Base-by-base conservation (phyloP, 2,113 vertebrate species). In the Serranochromis macrocephalus region DNA sequence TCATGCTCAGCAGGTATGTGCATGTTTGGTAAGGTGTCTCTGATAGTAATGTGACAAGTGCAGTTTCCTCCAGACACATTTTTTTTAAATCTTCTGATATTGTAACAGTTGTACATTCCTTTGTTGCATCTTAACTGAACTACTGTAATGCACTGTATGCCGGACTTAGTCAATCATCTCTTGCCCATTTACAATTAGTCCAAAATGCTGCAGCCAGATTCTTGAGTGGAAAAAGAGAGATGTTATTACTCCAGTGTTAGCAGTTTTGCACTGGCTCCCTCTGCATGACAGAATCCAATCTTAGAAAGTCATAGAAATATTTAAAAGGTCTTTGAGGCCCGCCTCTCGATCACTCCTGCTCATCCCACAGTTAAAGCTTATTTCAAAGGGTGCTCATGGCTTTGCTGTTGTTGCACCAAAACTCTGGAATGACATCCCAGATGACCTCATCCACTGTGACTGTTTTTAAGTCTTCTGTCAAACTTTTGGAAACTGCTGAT, bases 41-140 rank as follows among this genome's bases (percentile, higher is more conserved):
- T 73, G 68, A 29, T 47, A 10, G 21, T 29, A 36, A 36, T 38
- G 31, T 36, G 10, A n/a, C 10, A 12, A 38, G 33, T 7, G 17
- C 31, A 5, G 19, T 38, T 63, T 63, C 58, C 33, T 12, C 61
- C 33, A 63, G 58, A 1, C 29, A 17, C 26, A 17, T 1, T 17
- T 31, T 31, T 0, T 58, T 16, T 0, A 1, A 1, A 0, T n/a
- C 58, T 0, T 12, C 9, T 63, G 9, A 36, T 5, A 36, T 0
- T 11, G 17, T 12, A 38, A 66, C 0, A 19, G 61, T 3, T 38
- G 0, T 2, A 7, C 6, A 66, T 63, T n/a, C 17, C 33, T 66
- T 66, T 66, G 61, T n/a, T 38, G 3, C 3, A 66, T 38, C 33
- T 38, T n/a, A 66, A n/a, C 19, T 66, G 61, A 38, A 66, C 33